phyloP scores from a whole-genome alignment of 2,888 invertebrate genomes.

The Ophion obscuratus region DNA sequence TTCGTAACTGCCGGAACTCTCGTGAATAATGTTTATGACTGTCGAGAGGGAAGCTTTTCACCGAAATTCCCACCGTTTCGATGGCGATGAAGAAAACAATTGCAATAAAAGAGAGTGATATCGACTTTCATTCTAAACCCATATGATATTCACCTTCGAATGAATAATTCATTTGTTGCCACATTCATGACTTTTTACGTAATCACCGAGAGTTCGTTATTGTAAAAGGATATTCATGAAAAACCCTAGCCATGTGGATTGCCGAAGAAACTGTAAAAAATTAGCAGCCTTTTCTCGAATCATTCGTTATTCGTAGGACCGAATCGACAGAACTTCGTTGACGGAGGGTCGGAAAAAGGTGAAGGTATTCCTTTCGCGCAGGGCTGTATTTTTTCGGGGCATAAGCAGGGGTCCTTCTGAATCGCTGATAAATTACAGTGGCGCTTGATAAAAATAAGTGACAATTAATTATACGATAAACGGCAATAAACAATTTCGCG shows the following conservation, averaged over 20 bases:
- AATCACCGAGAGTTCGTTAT: background rate
- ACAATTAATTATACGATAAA: no score
- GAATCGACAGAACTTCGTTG: no score
- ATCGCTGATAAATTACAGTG: no score
- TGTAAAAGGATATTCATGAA: background rate
- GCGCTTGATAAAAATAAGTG: no score
- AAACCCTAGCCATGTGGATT: background rate
- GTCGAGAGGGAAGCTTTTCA: background rate
- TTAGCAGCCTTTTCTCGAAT: background rate
- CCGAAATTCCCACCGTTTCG: background rate
- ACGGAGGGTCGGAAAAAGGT: no score
- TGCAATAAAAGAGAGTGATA: background rate
- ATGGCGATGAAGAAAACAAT: background rate
- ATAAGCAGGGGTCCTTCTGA: no score
- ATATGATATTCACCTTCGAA: background rate
- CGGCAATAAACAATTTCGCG: no score
- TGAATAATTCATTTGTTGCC: background rate
- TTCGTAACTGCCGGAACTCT: slow-evolving; percentile 4
- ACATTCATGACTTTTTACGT: background rate
- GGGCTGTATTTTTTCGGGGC: no score
- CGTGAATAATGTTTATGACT: background rate
- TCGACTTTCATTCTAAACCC: background rate
- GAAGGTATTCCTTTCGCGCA: no score
- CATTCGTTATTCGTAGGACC: background rate
- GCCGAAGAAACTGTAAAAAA: background rate